Conservation (phyloP, 2,797 vertebrate genomes). For the Telmatherina bonti region DNA sequence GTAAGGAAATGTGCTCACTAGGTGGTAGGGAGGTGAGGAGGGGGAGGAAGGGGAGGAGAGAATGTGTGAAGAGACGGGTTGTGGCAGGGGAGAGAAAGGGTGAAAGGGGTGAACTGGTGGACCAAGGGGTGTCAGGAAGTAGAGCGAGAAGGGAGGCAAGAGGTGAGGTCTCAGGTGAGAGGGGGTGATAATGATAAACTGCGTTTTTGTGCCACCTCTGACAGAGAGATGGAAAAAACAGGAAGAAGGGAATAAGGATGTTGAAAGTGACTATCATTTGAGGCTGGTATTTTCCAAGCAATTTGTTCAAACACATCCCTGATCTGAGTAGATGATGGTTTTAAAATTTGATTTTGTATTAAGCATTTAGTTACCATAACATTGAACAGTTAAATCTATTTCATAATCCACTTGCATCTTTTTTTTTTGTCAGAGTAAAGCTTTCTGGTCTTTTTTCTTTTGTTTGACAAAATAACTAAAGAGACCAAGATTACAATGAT, state of each 20-base stretch:
- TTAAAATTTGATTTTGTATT: neutral
- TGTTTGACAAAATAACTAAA: neutral
- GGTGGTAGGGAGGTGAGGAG: slow-evolving; percentile 75
- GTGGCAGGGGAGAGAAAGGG: slow-evolving; percentile 76
- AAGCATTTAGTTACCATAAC: neutral
- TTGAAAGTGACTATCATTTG: slow-evolving; percentile 5
- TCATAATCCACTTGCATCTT: neutral
- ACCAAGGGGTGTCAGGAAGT: slow-evolving; percentile 70
- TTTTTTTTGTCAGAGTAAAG: too few relatives aligned
- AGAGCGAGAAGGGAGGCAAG: slow-evolving; percentile 64
- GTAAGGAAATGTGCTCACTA: slow-evolving; percentile 81
- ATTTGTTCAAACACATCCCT: neutral
- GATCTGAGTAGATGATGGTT: neutral
- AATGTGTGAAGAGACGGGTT: slow-evolving; percentile 78
- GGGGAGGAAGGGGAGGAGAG: slow-evolving; percentile 59
- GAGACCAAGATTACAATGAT: neutral
- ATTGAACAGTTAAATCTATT: neutral
- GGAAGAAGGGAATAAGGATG: neutral
- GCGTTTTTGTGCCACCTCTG: slow-evolving; percentile 52
- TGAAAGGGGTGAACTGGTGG: slow-evolving; percentile 65
- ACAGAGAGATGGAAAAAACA: slow-evolving; percentile 35
- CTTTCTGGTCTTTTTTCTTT: neutral
- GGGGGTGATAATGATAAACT: slow-evolving; percentile 77
- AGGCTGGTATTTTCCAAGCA: neutral
- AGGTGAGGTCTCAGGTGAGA: slow-evolving; percentile 83